Evolutionary conservation across 1,140 invertebrate species (phyloP).

Genomic region (Philopotamus ludificatus): DNA sequence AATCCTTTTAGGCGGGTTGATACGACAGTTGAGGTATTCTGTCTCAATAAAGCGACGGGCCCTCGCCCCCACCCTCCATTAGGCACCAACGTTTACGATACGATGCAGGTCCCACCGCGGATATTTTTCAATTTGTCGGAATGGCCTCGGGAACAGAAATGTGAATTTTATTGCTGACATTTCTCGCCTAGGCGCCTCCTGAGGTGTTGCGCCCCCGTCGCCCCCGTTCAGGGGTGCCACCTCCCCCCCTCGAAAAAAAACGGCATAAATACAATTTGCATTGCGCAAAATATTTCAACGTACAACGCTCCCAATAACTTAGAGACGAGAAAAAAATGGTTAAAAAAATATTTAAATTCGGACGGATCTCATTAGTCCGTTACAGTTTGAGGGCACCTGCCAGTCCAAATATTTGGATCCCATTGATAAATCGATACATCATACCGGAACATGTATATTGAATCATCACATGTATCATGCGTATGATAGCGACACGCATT

Average conservation of each 20-base stretch:
- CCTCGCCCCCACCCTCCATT: constrained; percentile 7
- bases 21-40: no score
- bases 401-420: no score
- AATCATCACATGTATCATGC: constrained; percentile 23
- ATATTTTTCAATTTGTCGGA: constrained; percentile 53
- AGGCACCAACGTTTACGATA: constrained; percentile 13
- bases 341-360: neutral
- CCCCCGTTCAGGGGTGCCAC: constrained; percentile 27
- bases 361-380: neutral
- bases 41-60: constrained; percentile 3
- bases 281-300: constrained; percentile 30
- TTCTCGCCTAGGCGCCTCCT: constrained; percentile 51
- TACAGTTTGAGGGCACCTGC: no score
- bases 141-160: constrained; percentile 45
- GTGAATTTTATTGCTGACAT: constrained; percentile 42
- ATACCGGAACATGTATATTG: constrained; percentile 23
- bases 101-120: constrained; percentile 38
- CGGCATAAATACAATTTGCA: constrained; percentile 43
- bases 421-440: constrained; percentile 29
- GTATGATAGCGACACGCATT: neutral
- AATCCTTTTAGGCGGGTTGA: no score
- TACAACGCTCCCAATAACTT: no score
- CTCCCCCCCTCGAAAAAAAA: constrained; percentile 50
- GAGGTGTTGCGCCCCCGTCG: constrained; percentile 46
- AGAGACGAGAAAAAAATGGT: neutral